phyloP scores from a whole-genome alignment of 2,888 invertebrate species.

The Hoplodrina blanda region DNA sequence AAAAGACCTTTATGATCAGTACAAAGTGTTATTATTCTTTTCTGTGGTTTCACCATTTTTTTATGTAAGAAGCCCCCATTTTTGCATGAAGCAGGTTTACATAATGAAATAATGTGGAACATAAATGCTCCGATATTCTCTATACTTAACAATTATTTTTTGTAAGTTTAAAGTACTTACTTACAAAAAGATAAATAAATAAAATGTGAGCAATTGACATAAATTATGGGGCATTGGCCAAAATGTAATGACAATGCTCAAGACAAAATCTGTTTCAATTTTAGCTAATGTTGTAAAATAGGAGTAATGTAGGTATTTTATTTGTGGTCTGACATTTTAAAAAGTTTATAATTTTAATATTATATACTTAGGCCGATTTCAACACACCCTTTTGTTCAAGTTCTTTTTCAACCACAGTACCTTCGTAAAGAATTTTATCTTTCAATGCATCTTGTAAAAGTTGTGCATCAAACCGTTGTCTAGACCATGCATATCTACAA shows the following conservation, averaged over 20 bases:
- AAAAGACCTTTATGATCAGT: too few relatives aligned
- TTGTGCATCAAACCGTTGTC: slow-evolving; percentile 92
- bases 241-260: neutral
- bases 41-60: too few relatives aligned
- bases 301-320: neutral
- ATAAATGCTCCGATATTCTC: too few relatives aligned
- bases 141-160: too few relatives aligned
- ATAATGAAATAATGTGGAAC: too few relatives aligned
- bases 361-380: slow-evolving; percentile 75
- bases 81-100: too few relatives aligned
- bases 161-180: too few relatives aligned
- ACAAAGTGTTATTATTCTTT: too few relatives aligned
- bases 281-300: neutral
- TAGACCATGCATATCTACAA: slow-evolving; percentile 93
- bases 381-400: slow-evolving; percentile 83
- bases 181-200: too few relatives aligned
- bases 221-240: neutral
- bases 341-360: neutral
- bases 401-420: slow-evolving; percentile 89
- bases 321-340: neutral
- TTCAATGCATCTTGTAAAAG: slow-evolving; percentile 91
- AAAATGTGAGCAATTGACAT: neutral
- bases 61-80: too few relatives aligned
- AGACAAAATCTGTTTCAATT: neutral
- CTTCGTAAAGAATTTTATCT: slow-evolving; percentile 91